Evolutionary conservation across 2,113 vertebrate species (phyloP).

Genomic region (Octodon degus): DNA sequence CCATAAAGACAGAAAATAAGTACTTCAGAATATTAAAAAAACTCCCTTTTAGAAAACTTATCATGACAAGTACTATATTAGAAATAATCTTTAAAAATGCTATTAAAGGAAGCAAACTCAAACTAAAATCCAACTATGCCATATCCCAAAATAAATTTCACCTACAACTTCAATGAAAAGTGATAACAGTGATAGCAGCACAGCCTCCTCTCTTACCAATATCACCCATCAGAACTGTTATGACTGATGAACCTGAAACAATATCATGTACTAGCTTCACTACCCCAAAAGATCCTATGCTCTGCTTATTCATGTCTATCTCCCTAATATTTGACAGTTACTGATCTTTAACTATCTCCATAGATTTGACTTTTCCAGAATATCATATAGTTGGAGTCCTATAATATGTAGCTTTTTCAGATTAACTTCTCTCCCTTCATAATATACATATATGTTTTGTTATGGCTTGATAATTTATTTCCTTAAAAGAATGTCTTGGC

Average conservation of each 20-base stretch:
- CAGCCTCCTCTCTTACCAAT: neutral
- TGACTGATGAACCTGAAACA: neutral
- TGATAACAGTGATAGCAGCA: neutral
- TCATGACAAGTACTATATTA: neutral
- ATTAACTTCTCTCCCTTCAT: neutral
- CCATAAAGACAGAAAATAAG: neutral
- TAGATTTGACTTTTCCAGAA: neutral
- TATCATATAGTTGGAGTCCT: neutral
- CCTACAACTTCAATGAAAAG: neutral
- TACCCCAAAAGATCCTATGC: neutral
- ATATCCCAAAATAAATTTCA: slow-evolving; percentile 31
- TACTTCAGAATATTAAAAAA: slow-evolving; percentile 40
- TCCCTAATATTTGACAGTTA: neutral
- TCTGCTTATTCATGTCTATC: neutral
- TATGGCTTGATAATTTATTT: neutral
- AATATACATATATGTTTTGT: neutral
- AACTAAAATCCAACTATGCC: neutral
- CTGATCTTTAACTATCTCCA: neutral
- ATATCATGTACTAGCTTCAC: neutral
- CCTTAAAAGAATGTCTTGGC: slow-evolving; percentile 53
- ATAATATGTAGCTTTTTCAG: neutral
- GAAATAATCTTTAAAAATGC: slow-evolving; percentile 9
- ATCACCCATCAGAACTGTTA: neutral
- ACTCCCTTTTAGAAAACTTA: slow-evolving; percentile 29
- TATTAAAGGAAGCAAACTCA: neutral